A percentile compares a stretch with the other conserved stretches of the same genome.
These are phyloP conservation scores for Pseudopipra pipra DNA, from an alignment of 2,113 vertebrate species.

Conservation along the genomic window DNA sequence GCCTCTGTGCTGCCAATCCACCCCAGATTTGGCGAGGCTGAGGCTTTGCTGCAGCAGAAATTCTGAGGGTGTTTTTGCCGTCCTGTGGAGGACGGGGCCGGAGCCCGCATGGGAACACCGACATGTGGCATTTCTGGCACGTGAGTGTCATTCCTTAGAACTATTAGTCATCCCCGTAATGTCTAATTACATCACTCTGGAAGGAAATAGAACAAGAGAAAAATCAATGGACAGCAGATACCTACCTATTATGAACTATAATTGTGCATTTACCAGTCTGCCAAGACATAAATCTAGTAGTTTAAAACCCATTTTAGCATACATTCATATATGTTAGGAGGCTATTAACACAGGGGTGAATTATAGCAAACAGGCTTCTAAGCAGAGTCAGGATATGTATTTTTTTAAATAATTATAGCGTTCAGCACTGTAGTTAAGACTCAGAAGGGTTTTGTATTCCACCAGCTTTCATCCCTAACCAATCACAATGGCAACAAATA, in stretches of 20 bases:
- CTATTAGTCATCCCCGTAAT: slow-evolving; percentile 44
- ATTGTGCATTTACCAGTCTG: slow-evolving; percentile 60
- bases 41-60: not conserved
- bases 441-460: slow-evolving; percentile 57
- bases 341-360: slow-evolving; percentile 53
- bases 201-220: slow-evolving; percentile 64
- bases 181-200: slow-evolving; percentile 65
- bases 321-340: slow-evolving; percentile 63
- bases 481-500: slow-evolving; percentile 37
- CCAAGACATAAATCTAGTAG: slow-evolving; percentile 63
- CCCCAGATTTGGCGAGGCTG: not conserved
- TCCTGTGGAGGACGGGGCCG: not conserved
- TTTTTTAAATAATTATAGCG: slow-evolving; percentile 63
- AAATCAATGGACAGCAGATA: slow-evolving; percentile 69
- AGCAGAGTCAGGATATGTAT: slow-evolving; percentile 44
- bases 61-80: not conserved
- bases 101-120: not conserved
- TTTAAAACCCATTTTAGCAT: slow-evolving; percentile 66
- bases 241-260: slow-evolving; percentile 69
- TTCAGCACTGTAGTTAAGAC: slow-evolving; percentile 49
- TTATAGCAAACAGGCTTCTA: slow-evolving; percentile 52
- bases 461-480: slow-evolving; percentile 45
- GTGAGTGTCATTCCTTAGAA: slow-evolving; percentile 43
- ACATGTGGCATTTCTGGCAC: slow-evolving; percentile 46
- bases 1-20: not conserved